These are phyloP conservation scores for Sorex maritimensis DNA, from an alignment of 2,797 vertebrate species.

Conservation along the genomic window DNA sequence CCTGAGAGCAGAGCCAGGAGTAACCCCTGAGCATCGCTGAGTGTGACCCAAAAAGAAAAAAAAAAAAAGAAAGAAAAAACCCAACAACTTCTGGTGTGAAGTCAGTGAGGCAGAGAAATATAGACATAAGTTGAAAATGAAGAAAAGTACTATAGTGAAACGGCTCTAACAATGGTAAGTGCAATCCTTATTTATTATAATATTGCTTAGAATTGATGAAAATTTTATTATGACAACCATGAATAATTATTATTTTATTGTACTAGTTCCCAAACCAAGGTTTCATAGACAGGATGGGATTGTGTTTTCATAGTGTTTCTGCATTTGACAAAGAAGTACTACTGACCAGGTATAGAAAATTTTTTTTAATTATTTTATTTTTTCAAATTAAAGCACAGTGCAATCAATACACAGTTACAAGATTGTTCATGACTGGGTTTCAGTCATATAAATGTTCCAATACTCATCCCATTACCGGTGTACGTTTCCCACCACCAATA, in stretches of 20 bases:
- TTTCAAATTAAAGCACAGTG: too few species aligned
- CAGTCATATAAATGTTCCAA: too few species aligned
- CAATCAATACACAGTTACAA: too few species aligned
- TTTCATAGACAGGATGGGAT: not conserved
- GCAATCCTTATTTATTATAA: not conserved
- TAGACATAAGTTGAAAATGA: not conserved
- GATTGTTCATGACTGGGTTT: too few species aligned
- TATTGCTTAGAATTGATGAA: slow-evolving; percentile 23
- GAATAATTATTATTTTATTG: not conserved
- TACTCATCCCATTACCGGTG: too few species aligned
- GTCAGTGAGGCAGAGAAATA: not conserved
- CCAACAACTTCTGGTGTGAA: not conserved
- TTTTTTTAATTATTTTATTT: too few species aligned
- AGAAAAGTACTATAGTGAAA: not conserved
- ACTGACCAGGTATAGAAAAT: not conserved
- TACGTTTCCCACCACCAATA: too few species aligned
- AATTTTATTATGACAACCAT: slow-evolving; percentile 28
- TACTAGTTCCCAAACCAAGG: not conserved
- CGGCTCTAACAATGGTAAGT: not conserved
- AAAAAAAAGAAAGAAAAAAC: too few species aligned
- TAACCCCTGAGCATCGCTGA: too few species aligned
- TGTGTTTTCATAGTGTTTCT: not conserved
- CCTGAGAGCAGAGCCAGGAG: too few species aligned
- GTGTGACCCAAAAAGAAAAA: too few species aligned
- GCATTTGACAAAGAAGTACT: not conserved